Evolutionary conservation across 2,888 invertebrate species (phyloP).

Genomic region (Nematopogon swammerdamellus): DNA sequence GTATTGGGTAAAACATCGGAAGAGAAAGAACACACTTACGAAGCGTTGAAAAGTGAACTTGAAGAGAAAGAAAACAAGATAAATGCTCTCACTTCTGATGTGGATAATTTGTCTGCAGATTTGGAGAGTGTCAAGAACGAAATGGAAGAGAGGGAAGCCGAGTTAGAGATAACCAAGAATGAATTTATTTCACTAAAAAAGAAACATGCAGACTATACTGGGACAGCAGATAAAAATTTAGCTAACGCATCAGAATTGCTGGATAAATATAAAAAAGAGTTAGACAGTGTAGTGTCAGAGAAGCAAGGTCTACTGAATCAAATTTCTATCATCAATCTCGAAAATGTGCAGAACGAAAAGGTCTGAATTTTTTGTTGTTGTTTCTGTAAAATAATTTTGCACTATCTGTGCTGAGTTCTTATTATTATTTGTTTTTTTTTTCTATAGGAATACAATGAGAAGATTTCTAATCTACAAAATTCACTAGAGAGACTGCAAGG

Average conservation of each 20-base stretch:
- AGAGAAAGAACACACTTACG: constrained; percentile 9
- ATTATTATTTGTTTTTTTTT: constrained; percentile 7
- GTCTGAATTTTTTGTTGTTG: constrained; percentile 21
- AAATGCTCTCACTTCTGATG: constrained; percentile 30
- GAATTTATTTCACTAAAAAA: constrained; percentile 27
- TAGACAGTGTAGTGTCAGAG: constrained; percentile 7
- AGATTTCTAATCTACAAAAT: constrained; percentile 20
- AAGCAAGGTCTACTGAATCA: neutral
- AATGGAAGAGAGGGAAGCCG: constrained; percentile 29
- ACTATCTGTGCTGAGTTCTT: too few relatives aligned
- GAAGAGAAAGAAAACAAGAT: constrained; percentile 20
- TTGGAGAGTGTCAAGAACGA: constrained; percentile 27
- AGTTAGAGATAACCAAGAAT: constrained; percentile 34
- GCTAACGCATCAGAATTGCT: constrained; percentile 8
- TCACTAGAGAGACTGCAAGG: constrained; percentile 14
- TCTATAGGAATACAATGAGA: constrained; percentile 29
- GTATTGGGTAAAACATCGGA: too few relatives aligned
- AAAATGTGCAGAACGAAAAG: constrained; percentile 26
- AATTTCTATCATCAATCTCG: constrained; percentile 10
- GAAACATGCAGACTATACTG: constrained; percentile 21
- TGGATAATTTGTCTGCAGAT: constrained; percentile 28
- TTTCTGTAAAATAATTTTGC: neutral
- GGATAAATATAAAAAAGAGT: constrained; percentile 6
- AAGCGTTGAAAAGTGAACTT: constrained; percentile 18
- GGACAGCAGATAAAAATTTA: neutral